Base-by-base conservation (phyloP, 2,113 vertebrate genomes). In the Misgurnus mizolepis region DNA sequence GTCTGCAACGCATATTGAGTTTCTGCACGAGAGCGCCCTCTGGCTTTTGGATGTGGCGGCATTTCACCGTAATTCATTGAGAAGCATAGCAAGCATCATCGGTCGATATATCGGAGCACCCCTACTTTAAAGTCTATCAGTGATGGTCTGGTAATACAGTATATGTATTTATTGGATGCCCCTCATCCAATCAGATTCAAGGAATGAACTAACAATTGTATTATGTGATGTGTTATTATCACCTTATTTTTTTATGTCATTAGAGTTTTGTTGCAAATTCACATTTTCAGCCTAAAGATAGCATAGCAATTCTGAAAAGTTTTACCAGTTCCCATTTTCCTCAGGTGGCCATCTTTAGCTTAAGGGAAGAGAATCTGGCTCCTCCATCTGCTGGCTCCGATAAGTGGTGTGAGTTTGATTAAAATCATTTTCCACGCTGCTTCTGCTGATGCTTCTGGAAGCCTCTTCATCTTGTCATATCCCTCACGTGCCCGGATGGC, bases 381-480 rank as follows among this genome's bases (percentile, higher is more conserved):
- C 27, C n/a, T 75, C 72, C 80, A 81, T 60, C 80, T 66, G 58
- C 72, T 73, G 68, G 55, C 58, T 40, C 67, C 58, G 60, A 69
- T 81, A 81, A 79, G 62, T 75, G 70, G 81, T 70, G 76, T 22
- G 55, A 60, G 66, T 66, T 79, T 71, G 76, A 82, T 85, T 85
- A 60, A 82, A 79, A 79, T 76, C 41, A 66, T 67, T 56, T 76
- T 79, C 76, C 62, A 58, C 62, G 50, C 78, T 40, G 40, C 15
- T 71, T 78, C 62, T n/a, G 17, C 39, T 71, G 58, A 71, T 61
- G 55, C 77, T 71, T 18, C 47, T 76, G 72, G 75, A 74, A 77
- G 82, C 27, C 67, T 71, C 67, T 77, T 77, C 73, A 80, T 66
- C 75, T 84, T 78, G 66, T 80, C 82, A 83, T 71, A 77, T 84